These are phyloP conservation scores for Meloidogyne hapla DNA, from an alignment of 1,140 invertebrate species.

Conservation along the genomic window DNA sequence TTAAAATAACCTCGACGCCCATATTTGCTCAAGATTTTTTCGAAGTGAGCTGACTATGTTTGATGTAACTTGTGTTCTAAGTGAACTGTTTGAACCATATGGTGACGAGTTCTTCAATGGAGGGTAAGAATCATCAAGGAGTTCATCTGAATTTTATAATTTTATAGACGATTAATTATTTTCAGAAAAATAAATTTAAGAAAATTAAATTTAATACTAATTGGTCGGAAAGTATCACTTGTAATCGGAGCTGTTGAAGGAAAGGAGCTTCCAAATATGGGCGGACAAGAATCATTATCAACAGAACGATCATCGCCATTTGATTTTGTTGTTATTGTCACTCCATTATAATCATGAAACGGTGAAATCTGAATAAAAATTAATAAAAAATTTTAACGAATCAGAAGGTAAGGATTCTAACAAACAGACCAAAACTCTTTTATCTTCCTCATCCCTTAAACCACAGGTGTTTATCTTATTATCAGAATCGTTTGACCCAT, in stretches of 20 bases:
- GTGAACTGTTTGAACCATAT: background rate
- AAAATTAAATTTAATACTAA: too few species aligned
- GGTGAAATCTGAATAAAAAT: background rate
- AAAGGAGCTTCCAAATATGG: background rate
- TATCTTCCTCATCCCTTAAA: background rate
- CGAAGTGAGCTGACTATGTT: background rate
- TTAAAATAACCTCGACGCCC: background rate
- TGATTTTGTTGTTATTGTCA: background rate
- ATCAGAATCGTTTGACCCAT: background rate
- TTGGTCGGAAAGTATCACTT: too few species aligned
- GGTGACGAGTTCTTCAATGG: too few species aligned
- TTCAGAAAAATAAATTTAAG: too few species aligned
- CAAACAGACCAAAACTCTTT: background rate
- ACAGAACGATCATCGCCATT: background rate
- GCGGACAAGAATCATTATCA: background rate
- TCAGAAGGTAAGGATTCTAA: background rate
- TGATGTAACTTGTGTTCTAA: background rate
- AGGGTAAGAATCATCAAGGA: too few species aligned
- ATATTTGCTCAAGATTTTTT: background rate
- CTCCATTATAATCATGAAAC: background rate
- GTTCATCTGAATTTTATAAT: too few species aligned
- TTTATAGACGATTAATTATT: too few species aligned
- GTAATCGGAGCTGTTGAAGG: background rate
- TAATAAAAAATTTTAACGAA: too few species aligned
- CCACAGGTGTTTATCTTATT: background rate